A percentile compares a stretch with the other conserved stretches of the same genome.
phyloP scores from a whole-genome alignment of 2,797 vertebrate genomes.

The Odontamblyopus lacepedii region DNA sequence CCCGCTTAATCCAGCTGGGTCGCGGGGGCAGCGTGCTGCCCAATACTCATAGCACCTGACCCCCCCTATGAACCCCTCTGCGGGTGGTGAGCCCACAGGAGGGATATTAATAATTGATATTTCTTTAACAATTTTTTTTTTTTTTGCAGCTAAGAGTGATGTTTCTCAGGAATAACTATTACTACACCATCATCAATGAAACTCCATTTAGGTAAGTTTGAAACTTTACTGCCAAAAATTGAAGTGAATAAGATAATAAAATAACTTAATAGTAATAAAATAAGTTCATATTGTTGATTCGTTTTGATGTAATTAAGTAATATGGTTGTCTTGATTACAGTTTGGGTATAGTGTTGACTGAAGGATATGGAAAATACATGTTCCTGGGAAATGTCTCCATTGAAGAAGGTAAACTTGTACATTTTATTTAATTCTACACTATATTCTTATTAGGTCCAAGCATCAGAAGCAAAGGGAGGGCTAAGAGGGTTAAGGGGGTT shows the following conservation, averaged over 20 bases:
- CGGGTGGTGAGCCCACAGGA: too few species aligned
- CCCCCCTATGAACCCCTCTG: too few species aligned
- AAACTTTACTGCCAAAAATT: background rate
- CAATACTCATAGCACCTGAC: too few species aligned
- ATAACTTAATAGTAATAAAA: background rate
- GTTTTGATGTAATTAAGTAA: background rate
- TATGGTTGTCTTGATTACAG: constrained; percentile 59
- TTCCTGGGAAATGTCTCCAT: constrained; percentile 90
- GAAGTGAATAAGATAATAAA: background rate
- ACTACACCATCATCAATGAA: constrained; percentile 90
- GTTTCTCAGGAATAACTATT: constrained; percentile 94
- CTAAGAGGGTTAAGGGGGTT: too few species aligned
- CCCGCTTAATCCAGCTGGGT: too few species aligned
- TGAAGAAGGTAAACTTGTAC: constrained; percentile 84
- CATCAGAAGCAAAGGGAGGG: too few species aligned
- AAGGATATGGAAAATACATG: constrained; percentile 88
- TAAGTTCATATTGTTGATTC: background rate
- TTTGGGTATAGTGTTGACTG: constrained; percentile 88
- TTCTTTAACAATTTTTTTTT: background rate
- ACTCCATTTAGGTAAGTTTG: constrained; percentile 90
- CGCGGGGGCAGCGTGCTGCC: too few species aligned
- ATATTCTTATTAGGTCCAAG: too few species aligned
- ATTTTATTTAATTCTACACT: background rate
- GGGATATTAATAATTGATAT: background rate
- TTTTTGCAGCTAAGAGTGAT: constrained; percentile 84